Conservation (phyloP, 2,888 invertebrate species). For the Keiferia lycopersicella region DNA sequence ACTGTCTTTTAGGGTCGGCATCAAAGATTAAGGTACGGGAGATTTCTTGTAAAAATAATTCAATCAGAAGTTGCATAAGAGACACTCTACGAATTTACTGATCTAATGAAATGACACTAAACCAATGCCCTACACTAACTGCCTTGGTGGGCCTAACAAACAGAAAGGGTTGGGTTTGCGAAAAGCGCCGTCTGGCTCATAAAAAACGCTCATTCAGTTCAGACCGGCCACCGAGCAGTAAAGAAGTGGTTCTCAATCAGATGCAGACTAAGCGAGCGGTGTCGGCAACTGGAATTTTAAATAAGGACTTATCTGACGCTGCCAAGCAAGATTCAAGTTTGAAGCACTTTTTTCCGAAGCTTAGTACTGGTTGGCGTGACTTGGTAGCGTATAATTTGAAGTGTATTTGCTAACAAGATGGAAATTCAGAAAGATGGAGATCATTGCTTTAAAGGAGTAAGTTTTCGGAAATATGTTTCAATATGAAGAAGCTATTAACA, state of each 20-base stretch:
- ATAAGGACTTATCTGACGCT: constrained; percentile 17
- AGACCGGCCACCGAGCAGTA: constrained; percentile 24
- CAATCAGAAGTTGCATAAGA: background rate
- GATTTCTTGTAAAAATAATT: background rate
- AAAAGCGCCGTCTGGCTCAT: background rate
- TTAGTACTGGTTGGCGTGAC: constrained; percentile 5
- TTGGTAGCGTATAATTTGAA: constrained; percentile 9
- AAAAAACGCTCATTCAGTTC: constrained; percentile 21
- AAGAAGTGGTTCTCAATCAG: constrained; percentile 29
- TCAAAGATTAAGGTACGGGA: background rate
- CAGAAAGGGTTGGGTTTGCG: background rate
- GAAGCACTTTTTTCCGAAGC: constrained; percentile 15
- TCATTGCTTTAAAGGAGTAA: background rate
- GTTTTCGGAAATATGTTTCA: background rate
- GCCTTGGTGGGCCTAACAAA: constrained; percentile 1
- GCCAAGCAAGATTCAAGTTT: constrained; percentile 13
- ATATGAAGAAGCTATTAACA: too few relatives aligned
- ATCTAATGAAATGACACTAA: background rate
- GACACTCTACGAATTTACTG: background rate
- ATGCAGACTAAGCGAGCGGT: constrained; percentile 19
- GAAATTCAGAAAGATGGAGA: background rate
- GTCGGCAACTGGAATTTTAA: constrained; percentile 20
- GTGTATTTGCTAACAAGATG: background rate
- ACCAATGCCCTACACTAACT: background rate
- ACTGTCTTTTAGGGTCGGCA: background rate